These are phyloP conservation scores for Calameuta pallipes DNA, from an alignment of 2,888 invertebrate species.

Conservation along the genomic window DNA sequence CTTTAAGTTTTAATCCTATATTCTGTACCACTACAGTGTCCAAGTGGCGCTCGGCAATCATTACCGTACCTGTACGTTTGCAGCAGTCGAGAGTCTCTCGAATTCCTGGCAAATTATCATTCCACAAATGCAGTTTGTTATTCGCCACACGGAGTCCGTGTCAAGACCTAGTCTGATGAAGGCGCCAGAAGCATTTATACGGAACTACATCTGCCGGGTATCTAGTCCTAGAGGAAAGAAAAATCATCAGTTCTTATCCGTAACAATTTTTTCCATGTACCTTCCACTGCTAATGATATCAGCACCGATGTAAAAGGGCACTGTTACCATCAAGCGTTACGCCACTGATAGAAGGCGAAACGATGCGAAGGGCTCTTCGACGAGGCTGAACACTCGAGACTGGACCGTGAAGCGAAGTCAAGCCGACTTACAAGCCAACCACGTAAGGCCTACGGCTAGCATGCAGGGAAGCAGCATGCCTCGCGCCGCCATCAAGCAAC, in stretches of 20 bases:
- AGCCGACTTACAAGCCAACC: conserved; percentile 12
- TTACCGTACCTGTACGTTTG: not conserved
- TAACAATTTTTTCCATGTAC: not conserved
- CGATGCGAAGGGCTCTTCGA: conserved; percentile 6
- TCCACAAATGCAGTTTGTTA: not conserved
- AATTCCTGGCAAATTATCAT: not conserved
- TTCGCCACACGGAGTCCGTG: not conserved
- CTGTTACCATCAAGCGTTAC: conserved; percentile 1
- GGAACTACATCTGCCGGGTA: not conserved
- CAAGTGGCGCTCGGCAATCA: not conserved
- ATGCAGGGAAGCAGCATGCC: conserved; percentile 58
- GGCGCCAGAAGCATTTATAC: not conserved
- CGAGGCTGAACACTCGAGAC: conserved; percentile 3
- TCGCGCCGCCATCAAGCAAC: conserved; percentile 2
- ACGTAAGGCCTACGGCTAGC: conserved; percentile 57
- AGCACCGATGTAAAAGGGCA: not conserved
- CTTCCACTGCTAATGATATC: not conserved
- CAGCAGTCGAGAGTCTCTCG: not conserved
- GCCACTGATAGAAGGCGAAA: conserved; percentile 1
- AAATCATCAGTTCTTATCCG: not conserved
- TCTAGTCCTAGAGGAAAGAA: not conserved
- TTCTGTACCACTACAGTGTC: not conserved
- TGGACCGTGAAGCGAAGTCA: conserved; percentile 4
- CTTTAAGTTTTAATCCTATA: not conserved
- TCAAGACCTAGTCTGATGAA: not conserved